Conservation (phyloP, 2,888 invertebrate species). For the Nephrotoma appendiculata region DNA sequence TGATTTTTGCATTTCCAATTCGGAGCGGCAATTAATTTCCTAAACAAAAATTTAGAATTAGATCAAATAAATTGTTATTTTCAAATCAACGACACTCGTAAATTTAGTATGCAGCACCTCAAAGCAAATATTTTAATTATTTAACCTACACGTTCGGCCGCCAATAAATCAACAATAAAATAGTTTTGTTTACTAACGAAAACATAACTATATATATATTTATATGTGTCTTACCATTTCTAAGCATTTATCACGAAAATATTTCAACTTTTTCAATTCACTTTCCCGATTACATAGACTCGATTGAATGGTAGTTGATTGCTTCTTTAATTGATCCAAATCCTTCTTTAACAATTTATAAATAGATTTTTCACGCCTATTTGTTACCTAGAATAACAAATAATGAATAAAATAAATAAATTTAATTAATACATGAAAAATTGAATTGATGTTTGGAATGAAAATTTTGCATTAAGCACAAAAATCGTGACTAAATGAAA, state of each 20-base stretch:
- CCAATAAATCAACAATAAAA: neutral
- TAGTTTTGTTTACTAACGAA: neutral
- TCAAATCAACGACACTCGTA: neutral
- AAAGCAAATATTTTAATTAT: neutral
- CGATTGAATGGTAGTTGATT: neutral
- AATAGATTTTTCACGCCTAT: neutral
- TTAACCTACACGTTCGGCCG: neutral
- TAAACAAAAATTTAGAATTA: neutral
- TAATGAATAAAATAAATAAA: neutral
- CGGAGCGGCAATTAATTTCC: conserved; percentile 5
- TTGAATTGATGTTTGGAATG: neutral
- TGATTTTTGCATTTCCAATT: conserved; percentile 17
- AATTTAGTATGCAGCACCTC: neutral
- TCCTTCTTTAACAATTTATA: neutral
- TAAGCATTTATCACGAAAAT: neutral
- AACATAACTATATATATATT: neutral
- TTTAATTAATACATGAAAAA: neutral
- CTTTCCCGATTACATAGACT: neutral
- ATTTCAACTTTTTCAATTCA: neutral
- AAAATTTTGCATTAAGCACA: neutral
- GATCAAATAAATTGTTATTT: neutral
- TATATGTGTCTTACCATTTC: neutral
- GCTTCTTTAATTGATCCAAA: neutral
- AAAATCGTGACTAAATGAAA: neutral
- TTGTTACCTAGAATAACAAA: neutral